Conservation (phyloP, 2,888 invertebrate species). For the Conistra vaccinii region DNA sequence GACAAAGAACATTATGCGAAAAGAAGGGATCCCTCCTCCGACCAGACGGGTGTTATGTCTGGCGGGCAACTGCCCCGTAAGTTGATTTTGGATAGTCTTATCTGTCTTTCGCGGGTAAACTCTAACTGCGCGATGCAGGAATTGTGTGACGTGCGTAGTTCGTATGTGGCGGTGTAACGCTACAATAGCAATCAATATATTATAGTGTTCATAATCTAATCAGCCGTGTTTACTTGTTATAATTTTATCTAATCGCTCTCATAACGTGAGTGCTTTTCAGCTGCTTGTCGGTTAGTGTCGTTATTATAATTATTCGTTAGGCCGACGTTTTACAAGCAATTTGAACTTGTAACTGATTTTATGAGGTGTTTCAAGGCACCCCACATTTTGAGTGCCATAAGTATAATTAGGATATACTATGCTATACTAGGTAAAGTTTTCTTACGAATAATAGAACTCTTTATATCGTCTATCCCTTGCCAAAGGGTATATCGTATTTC, state of each 20-base stretch:
- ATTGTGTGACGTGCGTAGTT: too few relatives aligned
- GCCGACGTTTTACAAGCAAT: conserved; percentile 17
- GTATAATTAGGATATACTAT: neutral
- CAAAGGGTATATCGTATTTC: neutral
- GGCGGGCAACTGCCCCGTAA: too few relatives aligned
- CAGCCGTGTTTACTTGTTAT: conserved; percentile 29
- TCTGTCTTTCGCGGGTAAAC: too few relatives aligned
- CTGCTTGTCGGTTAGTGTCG: conserved; percentile 15
- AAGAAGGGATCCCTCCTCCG: too few relatives aligned
- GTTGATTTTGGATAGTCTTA: too few relatives aligned
- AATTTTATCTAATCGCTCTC: conserved; percentile 47
- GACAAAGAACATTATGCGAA: too few relatives aligned
- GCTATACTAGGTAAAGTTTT: neutral
- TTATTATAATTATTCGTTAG: conserved; percentile 15
- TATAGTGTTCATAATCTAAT: conserved; percentile 37
- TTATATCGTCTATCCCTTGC: too few relatives aligned
- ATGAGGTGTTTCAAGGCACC: neutral
- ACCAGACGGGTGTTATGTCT: too few relatives aligned
- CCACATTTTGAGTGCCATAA: neutral
- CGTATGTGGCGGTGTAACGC: too few relatives aligned
- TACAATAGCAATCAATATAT: conserved; percentile 41
- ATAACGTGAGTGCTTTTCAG: conserved; percentile 29
- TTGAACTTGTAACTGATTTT: conserved; percentile 1
- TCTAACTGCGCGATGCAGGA: too few relatives aligned
- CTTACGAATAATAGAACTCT: neutral